phyloP scores from a whole-genome alignment of 2,888 invertebrate species.

The Lypha dubia region DNA sequence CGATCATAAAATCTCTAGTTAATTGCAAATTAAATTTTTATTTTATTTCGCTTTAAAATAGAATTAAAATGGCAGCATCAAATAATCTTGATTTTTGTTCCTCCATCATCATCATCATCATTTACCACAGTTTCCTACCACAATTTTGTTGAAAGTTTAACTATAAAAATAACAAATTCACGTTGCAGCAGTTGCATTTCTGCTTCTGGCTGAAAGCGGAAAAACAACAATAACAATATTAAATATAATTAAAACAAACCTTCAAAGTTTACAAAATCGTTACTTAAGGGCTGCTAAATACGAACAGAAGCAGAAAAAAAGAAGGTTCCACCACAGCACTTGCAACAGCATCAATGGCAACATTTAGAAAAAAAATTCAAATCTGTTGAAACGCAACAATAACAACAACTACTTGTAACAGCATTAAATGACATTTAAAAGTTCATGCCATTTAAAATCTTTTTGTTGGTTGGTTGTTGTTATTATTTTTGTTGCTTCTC shows the following conservation, averaged over 20 bases:
- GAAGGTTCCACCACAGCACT: conserved; percentile 38
- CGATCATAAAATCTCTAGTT: background rate
- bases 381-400: conserved; percentile 28
- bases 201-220: conserved; percentile 12
- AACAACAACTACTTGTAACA: conserved; percentile 35
- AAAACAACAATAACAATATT: conserved; percentile 39
- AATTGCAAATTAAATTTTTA: conserved; percentile 14
- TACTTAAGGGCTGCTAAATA: conserved; percentile 1
- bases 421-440: conserved; percentile 61
- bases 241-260: conserved; percentile 71
- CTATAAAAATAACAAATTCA: conserved; percentile 35
- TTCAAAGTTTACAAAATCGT: conserved; percentile 46
- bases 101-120: no score
- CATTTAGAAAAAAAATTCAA: conserved; percentile 20
- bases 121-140: conserved; percentile 48
- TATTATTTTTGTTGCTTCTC: conserved; percentile 1
- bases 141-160: conserved; percentile 37
- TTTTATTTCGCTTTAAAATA: background rate
- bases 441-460: conserved; percentile 25
- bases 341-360: background rate
- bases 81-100: background rate
- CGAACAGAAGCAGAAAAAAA: conserved; percentile 4
- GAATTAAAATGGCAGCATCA: background rate
- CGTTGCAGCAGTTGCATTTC: conserved; percentile 11
- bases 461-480: background rate